phyloP scores from a whole-genome alignment of 1,140 invertebrate species.

The Lepidurus apus region DNA sequence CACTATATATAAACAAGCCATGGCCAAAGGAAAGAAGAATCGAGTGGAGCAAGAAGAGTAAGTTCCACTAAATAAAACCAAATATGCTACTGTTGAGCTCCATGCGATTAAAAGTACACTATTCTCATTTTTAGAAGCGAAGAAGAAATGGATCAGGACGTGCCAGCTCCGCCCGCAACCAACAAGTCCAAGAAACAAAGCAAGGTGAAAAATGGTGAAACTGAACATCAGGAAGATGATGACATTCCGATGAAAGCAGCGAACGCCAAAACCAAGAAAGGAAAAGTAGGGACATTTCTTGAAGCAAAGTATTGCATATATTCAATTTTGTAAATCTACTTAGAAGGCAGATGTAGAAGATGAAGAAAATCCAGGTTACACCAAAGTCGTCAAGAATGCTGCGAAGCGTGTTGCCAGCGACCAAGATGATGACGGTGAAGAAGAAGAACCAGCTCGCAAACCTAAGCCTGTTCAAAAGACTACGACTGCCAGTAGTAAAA shows the following conservation, averaged over 20 bases:
- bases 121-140: background rate
- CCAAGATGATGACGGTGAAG: background rate
- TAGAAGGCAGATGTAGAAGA: background rate
- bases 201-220: background rate
- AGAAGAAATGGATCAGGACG: background rate
- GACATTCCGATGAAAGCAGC: background rate
- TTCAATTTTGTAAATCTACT: background rate
- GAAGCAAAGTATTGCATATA: no score
- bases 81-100: background rate
- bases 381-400: background rate
- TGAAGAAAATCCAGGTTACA: background rate
- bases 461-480: background rate
- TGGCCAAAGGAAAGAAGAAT: conserved; percentile 18
- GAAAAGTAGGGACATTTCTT: background rate
- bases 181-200: background rate
- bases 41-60: conserved; percentile 14
- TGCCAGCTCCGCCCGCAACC: background rate
- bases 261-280: background rate
- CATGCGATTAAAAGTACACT: background rate
- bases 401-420: background rate
- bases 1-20: background rate
- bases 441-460: background rate
- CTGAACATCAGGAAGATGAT: background rate
- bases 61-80: background rate
- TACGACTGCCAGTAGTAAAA: background rate